A percentile compares a stretch with the other conserved stretches of the same genome.
phyloP scores from a whole-genome alignment of 2,113 vertebrate species.

The Hippolais icterina region DNA sequence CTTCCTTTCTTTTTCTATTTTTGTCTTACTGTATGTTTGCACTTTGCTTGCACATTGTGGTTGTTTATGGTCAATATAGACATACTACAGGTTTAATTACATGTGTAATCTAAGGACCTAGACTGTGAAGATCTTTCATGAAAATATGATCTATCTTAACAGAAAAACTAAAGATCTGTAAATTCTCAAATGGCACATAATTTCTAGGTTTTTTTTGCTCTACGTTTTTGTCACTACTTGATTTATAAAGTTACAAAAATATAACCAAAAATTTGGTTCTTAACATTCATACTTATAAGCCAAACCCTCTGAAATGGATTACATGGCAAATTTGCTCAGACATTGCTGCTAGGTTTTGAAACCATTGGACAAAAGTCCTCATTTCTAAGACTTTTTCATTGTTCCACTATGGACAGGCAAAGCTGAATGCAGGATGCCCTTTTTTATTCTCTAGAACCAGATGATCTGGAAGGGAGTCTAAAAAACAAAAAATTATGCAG shows the following conservation, averaged over 20 bases:
- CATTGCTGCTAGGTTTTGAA: not conserved
- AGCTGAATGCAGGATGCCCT: not conserved
- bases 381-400: not conserved
- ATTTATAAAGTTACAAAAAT: not conserved
- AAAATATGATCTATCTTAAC: not conserved
- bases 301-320: not conserved
- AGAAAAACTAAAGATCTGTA: not conserved
- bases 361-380: not conserved
- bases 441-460: not conserved
- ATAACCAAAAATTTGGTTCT: not conserved
- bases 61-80: not conserved
- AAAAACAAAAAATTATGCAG: not conserved
- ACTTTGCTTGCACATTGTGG: not conserved
- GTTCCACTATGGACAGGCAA: not conserved
- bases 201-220: not conserved
- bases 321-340: not conserved
- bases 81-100: not conserved
- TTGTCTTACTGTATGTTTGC: not conserved
- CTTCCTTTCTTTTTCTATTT: not conserved
- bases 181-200: not conserved
- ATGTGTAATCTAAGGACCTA: not conserved
- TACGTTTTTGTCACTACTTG: not conserved
- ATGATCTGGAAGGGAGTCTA: not conserved
- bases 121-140: not conserved
- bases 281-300: rapidly evolving